Base-by-base conservation (phyloP, 2,888 invertebrate genomes). In the Apodemia hepburni region DNA sequence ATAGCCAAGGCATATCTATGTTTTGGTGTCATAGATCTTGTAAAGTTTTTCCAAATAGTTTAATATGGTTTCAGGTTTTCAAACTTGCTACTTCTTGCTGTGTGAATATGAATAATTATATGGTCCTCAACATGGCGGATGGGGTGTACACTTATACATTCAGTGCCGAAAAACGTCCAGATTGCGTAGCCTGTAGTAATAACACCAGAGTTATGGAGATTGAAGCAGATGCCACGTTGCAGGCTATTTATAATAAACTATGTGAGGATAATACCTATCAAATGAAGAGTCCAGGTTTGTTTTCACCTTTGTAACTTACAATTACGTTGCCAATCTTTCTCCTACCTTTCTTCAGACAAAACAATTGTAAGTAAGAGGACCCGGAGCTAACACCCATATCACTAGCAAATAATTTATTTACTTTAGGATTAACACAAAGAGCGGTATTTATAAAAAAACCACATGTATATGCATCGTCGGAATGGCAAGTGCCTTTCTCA, bases 71-170 rank as follows among this genome's bases (percentile, higher is more conserved):
- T 60, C 4, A 74, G 94, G 98, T 98, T 2, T 98, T 99, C 75
- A 99, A 99, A 92, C 82, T 99, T 64, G 98, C 98, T 0, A 97
- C 98, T 38, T 98, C 97, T 71, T 98, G 98, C 76, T 97, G 96
- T 70, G 93, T 95, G 1, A 95, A 96, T 47, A 93, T 99, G 86
- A 96, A 98, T 79, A 99, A 99, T 87, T 99, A 99, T 79, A 95
- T 99, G 95, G 97, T 99, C 65, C 96, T 99, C 76, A 99, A 98
- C 79, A 97, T 99, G 91, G 93, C 96, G 0, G 98, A 98, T 76
- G 99, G 99, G 0, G 96, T 99, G 45, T 99, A 99, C 79, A 97
- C 98, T 0, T 98, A 98, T 78, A 98, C 98, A 0, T 99, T 98
- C 80, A 96, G 96, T 81, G 97, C 98, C 0, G 98, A 98, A 78